Percentiles rank a stretch among this genome's conserved stretches.
Conservation (phyloP, 2,113 vertebrate species). For the Corythoichthys haematopterus region DNA sequence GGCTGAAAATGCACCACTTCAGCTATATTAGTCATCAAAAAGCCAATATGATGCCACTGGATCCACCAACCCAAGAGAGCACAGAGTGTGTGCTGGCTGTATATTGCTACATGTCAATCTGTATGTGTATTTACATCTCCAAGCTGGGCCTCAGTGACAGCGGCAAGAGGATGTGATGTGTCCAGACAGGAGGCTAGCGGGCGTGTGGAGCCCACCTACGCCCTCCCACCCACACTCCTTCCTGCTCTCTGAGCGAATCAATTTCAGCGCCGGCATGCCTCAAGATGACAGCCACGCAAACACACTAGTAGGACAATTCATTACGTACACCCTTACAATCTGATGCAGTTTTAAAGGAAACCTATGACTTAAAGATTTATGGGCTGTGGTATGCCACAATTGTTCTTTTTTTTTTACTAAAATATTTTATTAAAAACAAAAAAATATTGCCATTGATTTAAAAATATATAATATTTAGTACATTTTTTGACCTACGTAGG, state of each 20-base stretch:
- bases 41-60: constrained; percentile 19
- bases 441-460: too few species aligned
- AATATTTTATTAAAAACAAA: too few species aligned
- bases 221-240: constrained; percentile 15
- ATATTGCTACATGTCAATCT: neutral
- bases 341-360: too few species aligned
- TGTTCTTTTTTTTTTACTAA: too few species aligned
- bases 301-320: constrained; percentile 4
- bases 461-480: too few species aligned
- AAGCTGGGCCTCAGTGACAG: constrained; percentile 25
- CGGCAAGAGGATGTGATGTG: constrained; percentile 50
- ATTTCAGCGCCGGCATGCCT: constrained; percentile 12
- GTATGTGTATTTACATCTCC: constrained; percentile 36
- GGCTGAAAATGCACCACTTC: constrained; percentile 25
- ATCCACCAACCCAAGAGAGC: constrained; percentile 28
- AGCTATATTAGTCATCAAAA: constrained; percentile 26
- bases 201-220: constrained; percentile 48
- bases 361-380: too few species aligned
- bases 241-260: constrained; percentile 27
- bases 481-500: too few species aligned
- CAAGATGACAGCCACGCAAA: constrained; percentile 16
- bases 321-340: neutral
- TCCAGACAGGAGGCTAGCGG: constrained; percentile 63
- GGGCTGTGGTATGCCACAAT: too few species aligned
- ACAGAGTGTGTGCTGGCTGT: constrained; percentile 40